Base-by-base conservation (phyloP, 2,797 vertebrate species). In the Artibeus jamaicensis region DNA sequence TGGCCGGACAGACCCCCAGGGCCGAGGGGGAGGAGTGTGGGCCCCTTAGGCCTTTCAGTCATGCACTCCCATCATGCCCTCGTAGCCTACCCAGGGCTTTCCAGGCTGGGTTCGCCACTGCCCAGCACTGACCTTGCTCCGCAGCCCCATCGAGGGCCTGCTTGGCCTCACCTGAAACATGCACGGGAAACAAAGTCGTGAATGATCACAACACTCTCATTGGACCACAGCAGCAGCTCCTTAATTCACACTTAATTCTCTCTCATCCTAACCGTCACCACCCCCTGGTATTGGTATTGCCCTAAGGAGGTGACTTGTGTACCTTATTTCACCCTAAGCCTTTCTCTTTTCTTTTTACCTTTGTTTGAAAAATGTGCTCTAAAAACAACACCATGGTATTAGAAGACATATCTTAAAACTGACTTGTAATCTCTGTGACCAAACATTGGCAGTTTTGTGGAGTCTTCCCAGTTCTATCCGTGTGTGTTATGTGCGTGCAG, bases 151-250 rank as follows among this genome's bases (percentile, higher is more conserved):
- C 18, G 1, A 76, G 50, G 78, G n/a, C 50, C 70, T 18, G 12
- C 57, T 29, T 8, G 39, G 46, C 70, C 50, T 88, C 5, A 1
- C 29, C 29, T 2, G 5, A 57, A 22, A 22, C 0, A 0, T 8
- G 10, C 34, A 1, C 29, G 0, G 1, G 0, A 6, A n/a, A 34
- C 55, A 88, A 18, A 9, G 26, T 32, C 2, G 0, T 0, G 7
- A 62, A 2, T 2, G 37, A 10, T 3, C 0, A 0, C 0, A 7
- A 4, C 4, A 1, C 67, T 57, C 67, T 9, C 19, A 0, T 12
- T 50, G 81, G 21, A 21, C 3, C 32, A 15, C 18, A 55, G 5
- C 3, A 8, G 29, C n/a, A n/a, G 1, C 12, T 9, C 48, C 48
- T 82, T 18, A 29, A 7, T 14, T 46, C 9, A 46, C 39, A 0